Percentiles rank a stretch among this genome's conserved stretches.
Evolutionary conservation across 2,888 invertebrate genomes (phyloP).

Genomic region (Elegia similella): DNA sequence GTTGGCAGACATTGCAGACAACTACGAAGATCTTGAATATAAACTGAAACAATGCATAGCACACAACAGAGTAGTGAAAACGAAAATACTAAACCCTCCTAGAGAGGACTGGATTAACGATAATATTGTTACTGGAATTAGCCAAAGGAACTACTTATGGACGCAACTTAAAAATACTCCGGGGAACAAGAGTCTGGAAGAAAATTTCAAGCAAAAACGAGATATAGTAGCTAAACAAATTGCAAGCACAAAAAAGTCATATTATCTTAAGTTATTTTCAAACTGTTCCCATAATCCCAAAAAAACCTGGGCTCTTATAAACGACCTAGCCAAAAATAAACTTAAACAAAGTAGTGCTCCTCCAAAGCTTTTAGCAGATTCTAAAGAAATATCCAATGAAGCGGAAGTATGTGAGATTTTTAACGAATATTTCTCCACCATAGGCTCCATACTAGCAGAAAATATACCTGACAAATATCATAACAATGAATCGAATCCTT

Average conservation of each 20-base stretch:
- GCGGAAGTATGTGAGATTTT: not conserved
- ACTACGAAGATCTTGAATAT: not conserved
- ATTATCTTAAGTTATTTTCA: not conserved
- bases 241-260: not conserved
- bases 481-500: not conserved
- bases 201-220: not conserved
- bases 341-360: not conserved
- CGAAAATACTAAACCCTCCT: not conserved
- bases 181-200: not conserved
- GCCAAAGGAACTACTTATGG: not conserved
- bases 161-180: not conserved
- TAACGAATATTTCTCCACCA: not conserved
- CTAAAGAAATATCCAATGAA: not conserved
- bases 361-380: not conserved
- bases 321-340: not conserved
- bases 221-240: not conserved
- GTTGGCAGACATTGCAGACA: not conserved
- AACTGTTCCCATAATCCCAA: not conserved
- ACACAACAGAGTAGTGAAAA: not conserved
- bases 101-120: not conserved
- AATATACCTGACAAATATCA: not conserved
- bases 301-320: not conserved
- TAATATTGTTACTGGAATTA: not conserved
- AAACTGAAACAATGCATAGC: constrained; percentile 16
- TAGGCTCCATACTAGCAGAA: not conserved